These are phyloP conservation scores for Sebastiscus tertius DNA, from an alignment of 2,797 vertebrate genomes.

Conservation along the genomic window DNA sequence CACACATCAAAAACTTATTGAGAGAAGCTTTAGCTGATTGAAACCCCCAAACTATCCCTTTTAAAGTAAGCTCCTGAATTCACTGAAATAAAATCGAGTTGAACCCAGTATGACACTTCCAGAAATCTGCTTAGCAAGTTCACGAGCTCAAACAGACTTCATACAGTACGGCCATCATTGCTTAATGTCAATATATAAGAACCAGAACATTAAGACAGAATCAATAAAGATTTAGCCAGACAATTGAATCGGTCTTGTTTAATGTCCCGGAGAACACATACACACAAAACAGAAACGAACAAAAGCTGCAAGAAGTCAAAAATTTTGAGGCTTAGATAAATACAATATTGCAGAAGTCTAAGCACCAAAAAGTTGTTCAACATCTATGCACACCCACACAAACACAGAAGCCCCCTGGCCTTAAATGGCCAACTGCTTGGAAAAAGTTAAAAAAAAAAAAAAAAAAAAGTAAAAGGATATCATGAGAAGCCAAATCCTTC, in stretches of 20 bases:
- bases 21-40: no score
- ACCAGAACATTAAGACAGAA: not conserved
- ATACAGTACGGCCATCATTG: not conserved
- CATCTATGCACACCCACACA: constrained; percentile 34
- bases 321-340: constrained; percentile 16
- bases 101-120: not conserved
- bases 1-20: no score
- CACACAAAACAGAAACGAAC: constrained; percentile 4
- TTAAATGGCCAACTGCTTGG: constrained; percentile 43
- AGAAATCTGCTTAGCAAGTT: not conserved
- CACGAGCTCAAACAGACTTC: not conserved
- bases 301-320: constrained; percentile 19
- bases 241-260: not conserved
- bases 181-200: not conserved
- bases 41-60: no score
- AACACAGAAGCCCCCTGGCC: constrained; percentile 29
- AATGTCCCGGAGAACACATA: constrained; percentile 6
- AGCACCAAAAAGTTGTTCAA: constrained; percentile 36
- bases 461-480: constrained; percentile 37
- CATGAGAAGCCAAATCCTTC: constrained; percentile 54
- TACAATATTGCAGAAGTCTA: constrained; percentile 19
- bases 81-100: not conserved
- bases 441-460: constrained; percentile 10
- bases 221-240: not conserved
- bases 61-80: not conserved